Evolutionary conservation across 2,888 invertebrate genomes (phyloP).

Genomic region (Poecilobothrus nobilitatus): DNA sequence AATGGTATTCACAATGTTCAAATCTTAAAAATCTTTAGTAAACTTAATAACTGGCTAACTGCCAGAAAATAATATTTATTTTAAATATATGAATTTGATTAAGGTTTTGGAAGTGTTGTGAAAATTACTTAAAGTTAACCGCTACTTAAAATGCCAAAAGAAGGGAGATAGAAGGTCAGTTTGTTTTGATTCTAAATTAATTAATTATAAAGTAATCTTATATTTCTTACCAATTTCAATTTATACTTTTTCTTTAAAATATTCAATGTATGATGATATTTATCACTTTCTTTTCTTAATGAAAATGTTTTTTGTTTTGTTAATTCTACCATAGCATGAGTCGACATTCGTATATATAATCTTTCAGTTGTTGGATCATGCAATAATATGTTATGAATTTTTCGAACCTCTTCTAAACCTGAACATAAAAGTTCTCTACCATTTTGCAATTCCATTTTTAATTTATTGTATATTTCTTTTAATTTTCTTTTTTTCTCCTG

Average conservation of each 20-base stretch:
- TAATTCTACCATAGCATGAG: constrained; percentile 36
- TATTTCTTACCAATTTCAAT: constrained; percentile 30
- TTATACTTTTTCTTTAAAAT: constrained; percentile 31
- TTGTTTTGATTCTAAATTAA: too few species aligned
- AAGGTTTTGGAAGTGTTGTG: too few species aligned
- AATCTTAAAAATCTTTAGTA: too few species aligned
- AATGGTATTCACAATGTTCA: too few species aligned
- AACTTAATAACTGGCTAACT: too few species aligned
- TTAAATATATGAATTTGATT: too few species aligned
- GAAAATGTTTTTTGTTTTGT: constrained; percentile 41
- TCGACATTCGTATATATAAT: constrained; percentile 38
- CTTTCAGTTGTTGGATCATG: constrained; percentile 39
- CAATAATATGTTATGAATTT: constrained; percentile 35
- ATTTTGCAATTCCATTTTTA: constrained; percentile 30
- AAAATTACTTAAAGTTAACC: too few species aligned
- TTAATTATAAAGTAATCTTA: too few species aligned
- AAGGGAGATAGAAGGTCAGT: too few species aligned
- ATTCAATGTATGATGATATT: constrained; percentile 30
- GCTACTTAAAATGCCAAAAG: too few species aligned
- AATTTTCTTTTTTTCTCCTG: not conserved
- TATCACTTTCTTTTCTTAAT: constrained; percentile 39
- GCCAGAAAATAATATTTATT: too few species aligned
- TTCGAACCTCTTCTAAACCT: constrained; percentile 30
- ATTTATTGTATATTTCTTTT: not conserved
- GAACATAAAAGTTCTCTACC: constrained; percentile 35